Evolutionary conservation across 1,140 invertebrate genomes (phyloP).

Genomic region (Monomorium pharaonis): DNA sequence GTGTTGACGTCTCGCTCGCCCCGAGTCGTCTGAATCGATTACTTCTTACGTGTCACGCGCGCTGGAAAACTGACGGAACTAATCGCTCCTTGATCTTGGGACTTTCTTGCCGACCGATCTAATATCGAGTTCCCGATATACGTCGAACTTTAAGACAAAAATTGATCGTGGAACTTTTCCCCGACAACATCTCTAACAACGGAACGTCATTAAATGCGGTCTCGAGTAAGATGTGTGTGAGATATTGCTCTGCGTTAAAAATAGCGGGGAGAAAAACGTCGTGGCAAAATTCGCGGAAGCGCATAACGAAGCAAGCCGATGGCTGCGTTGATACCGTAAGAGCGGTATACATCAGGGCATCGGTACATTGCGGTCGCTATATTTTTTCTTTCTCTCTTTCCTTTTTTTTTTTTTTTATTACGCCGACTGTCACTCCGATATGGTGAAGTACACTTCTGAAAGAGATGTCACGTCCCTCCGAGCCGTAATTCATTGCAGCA

Average conservation of each 20-base stretch:
- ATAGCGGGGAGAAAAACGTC: constrained; percentile 2
- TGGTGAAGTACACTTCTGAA: constrained; percentile 26
- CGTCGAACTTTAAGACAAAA: background rate
- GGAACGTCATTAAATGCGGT: background rate
- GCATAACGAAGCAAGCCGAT: constrained; percentile 23
- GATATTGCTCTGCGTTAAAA: background rate
- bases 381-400: too few relatives aligned
- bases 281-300: background rate
- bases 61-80: constrained; percentile 4
- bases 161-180: background rate
- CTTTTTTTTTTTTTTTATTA: constrained; percentile 58
- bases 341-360: background rate
- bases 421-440: constrained; percentile 18
- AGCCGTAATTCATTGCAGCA: constrained; percentile 50
- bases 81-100: background rate
- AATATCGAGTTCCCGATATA: background rate
- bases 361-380: constrained; percentile 26
- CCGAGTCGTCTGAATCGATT: constrained; percentile 11
- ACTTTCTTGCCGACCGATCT: background rate
- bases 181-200: background rate
- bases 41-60: constrained; percentile 7
- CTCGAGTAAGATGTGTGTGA: background rate
- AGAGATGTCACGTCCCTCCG: constrained; percentile 27
- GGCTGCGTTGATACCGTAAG: background rate
- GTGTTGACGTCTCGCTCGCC: constrained; percentile 53